Evolutionary conservation across 2,888 invertebrate species (phyloP).

Genomic region (Drosophila subsilvestris): DNA sequence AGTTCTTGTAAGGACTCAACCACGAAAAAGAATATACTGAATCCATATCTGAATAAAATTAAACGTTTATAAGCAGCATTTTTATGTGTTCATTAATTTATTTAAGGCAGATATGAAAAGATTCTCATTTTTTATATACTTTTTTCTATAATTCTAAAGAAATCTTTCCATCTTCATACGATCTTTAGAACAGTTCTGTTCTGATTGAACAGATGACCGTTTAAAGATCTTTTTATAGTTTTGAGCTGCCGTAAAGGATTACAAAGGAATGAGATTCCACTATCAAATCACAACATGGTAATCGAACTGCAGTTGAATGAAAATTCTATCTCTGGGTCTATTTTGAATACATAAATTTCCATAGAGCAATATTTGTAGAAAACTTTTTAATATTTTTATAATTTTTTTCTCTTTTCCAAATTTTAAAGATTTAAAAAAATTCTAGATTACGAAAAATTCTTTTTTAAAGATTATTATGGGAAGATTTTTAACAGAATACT

Average conservation of each 20-base stretch:
- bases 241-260: too few species aligned
- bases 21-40: constrained; percentile 15
- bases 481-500: too few species aligned
- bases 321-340: background rate
- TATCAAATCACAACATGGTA: background rate
- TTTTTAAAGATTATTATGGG: too few species aligned
- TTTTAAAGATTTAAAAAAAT: too few species aligned
- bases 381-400: too few species aligned
- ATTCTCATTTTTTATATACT: background rate
- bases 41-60: constrained; percentile 23
- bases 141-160: too few species aligned
- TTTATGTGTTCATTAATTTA: background rate
- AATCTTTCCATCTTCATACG: too few species aligned
- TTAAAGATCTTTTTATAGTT: background rate
- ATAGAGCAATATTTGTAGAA: too few species aligned
- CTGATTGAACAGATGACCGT: background rate
- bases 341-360: background rate
- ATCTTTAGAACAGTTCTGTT: too few species aligned
- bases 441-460: background rate
- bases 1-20: constrained; percentile 53
- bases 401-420: background rate
- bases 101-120: background rate
- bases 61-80: constrained; percentile 4
- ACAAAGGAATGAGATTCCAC: background rate
- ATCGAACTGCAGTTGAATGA: background rate